Base-by-base conservation (phyloP, 2,797 vertebrate genomes). In the Sebastes cheni region DNA sequence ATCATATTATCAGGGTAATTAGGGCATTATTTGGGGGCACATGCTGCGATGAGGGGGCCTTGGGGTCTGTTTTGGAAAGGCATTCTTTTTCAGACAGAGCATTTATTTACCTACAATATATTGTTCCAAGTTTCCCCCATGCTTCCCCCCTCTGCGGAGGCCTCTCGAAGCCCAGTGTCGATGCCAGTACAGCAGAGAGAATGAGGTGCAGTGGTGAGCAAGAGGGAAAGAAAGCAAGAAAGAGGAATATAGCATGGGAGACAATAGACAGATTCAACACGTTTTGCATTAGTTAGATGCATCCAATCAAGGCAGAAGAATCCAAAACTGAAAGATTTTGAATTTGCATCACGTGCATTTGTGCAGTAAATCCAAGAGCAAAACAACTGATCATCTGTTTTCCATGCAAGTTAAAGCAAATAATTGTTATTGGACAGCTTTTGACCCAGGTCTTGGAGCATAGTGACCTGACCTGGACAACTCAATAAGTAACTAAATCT, bases 51-150 rank as follows among this genome's bases (percentile, higher is more conserved):
- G 73, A 87, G 80, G 80, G 18, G 85, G 75, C 85, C 81, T 75
- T 73, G 85, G 87, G 86, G 86, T 89, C 78, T 93, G 91, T 92
- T 95, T 94, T 85, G 87, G 83, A 93, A 95, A 92, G 68, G 77
- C 89, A 87, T 92, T 93, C 89, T 94, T 94, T 88, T 94, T 94
- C 90, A 92, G 86, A 91, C 84, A 92, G 91, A 93, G 91, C 93
- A 95, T 95, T 96, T 96, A 95, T 96, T 96, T 95, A 95, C 94
- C 95, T 94, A 93, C 91, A 93, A 92, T 82, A 88, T 77, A 90
- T 91, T 92, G 87, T 91, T 94, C 93, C 95, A 94, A 95, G 91
- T 95, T 95, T 91, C 87, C 91, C 89, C 85, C 78, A 67, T 81
- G 60, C 82, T 92, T 83, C 60, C 80, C 91, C 92, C 93, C 94